phyloP scores from a whole-genome alignment of 2,888 invertebrate genomes.

The Polydrusus tereticollis region DNA sequence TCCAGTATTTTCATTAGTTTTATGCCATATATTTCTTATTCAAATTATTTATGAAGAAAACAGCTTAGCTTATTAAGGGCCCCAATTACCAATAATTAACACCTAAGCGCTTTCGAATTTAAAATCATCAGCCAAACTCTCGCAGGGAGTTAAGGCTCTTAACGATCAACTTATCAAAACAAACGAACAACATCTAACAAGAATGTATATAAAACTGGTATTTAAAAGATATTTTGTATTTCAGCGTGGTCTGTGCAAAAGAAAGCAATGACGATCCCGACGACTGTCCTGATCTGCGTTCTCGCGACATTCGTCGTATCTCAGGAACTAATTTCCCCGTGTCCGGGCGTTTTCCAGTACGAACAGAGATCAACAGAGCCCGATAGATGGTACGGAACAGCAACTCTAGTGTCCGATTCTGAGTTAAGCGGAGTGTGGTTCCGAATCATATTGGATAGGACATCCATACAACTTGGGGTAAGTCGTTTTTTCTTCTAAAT shows the following conservation, averaged over 20 bases:
- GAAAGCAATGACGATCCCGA: not conserved
- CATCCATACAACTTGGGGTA: constrained; percentile 56
- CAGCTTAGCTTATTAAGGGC: too few relatives aligned
- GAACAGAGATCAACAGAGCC: constrained; percentile 69
- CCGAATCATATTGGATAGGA: constrained; percentile 69
- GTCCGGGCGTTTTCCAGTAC: constrained; percentile 74
- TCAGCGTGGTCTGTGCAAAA: not conserved
- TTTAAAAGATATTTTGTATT: constrained; percentile 7
- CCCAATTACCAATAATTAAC: too few relatives aligned
- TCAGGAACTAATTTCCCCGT: constrained; percentile 66
- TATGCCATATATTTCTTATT: too few relatives aligned
- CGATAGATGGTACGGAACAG: constrained; percentile 74
- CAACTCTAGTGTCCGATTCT: constrained; percentile 70
- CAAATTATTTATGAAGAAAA: too few relatives aligned
- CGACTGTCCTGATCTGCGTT: not conserved
- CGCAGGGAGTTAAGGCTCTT: not conserved
- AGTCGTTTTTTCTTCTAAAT: constrained; percentile 40
- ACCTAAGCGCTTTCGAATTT: too few relatives aligned
- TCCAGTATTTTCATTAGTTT: too few relatives aligned
- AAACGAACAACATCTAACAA: not conserved
- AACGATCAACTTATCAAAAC: constrained; percentile 1
- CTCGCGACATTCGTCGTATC: constrained; percentile 1
- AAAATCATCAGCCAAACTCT: too few relatives aligned
- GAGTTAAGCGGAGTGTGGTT: constrained; percentile 73
- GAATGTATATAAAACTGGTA: constrained; percentile 20